These are phyloP conservation scores for Enteromius afrohamiltoni DNA, from an alignment of 2,797 vertebrate genomes.

Conservation along the genomic window DNA sequence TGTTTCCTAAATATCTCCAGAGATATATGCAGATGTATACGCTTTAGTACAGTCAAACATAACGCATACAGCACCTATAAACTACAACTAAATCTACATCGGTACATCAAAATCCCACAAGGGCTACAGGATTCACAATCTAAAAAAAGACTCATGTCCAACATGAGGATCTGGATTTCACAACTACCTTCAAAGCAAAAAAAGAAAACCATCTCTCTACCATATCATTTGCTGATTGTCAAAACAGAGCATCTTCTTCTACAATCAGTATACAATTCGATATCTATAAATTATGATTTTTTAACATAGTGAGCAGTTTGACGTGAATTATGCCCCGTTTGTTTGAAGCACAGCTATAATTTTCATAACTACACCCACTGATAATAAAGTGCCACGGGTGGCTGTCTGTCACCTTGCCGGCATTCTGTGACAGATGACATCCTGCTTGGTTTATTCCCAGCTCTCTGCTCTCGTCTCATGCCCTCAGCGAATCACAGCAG, in stretches of 20 bases:
- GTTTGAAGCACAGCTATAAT: conserved; percentile 68
- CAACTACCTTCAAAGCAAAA: conserved; percentile 2
- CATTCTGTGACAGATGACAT: conserved; percentile 71
- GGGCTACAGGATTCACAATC: not conserved
- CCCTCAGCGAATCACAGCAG: conserved; percentile 62
- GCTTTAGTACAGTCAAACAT: not conserved
- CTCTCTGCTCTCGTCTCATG: conserved; percentile 47
- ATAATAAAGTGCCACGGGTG: conserved; percentile 64
- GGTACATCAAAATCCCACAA: conserved; percentile 27
- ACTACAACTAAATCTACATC: not conserved
- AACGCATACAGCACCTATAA: not conserved
- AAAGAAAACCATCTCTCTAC: not conserved
- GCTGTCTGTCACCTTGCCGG: conserved; percentile 66
- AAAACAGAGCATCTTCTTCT: conserved; percentile 29
- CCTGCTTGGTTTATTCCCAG: conserved; percentile 65
- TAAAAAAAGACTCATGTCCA: conserved; percentile 26
- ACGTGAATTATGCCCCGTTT: conserved; percentile 64
- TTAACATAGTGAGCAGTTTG: conserved; percentile 61
- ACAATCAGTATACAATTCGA: conserved; percentile 58
- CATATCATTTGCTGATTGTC: conserved; percentile 24
- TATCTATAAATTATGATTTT: conserved; percentile 60
- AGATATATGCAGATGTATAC: not conserved
- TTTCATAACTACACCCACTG: conserved; percentile 70
- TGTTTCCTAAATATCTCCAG: not conserved
- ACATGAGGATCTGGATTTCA: not conserved